These are phyloP conservation scores for Gymnosoma rotundatum DNA, from an alignment of 2,888 invertebrate genomes.

Conservation along the genomic window DNA sequence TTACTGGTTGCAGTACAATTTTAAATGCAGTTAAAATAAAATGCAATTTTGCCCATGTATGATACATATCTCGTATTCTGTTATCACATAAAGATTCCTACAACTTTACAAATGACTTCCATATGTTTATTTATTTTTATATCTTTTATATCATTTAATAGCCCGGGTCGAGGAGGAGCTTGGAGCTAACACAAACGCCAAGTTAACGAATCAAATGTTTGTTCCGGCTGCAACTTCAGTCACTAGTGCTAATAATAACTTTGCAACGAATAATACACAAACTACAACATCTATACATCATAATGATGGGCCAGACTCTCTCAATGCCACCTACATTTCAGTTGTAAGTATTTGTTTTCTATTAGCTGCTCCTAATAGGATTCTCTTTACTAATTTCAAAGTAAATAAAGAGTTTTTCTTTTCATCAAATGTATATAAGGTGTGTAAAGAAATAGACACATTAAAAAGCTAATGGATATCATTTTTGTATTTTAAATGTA, in stretches of 20 bases:
- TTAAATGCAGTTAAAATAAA: no score
- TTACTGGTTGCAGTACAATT: no score
- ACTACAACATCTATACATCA: conserved; percentile 71
- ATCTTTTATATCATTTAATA: conserved; percentile 74
- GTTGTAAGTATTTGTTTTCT: conserved; percentile 85
- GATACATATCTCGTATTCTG: no score
- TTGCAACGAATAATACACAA: conserved; percentile 69
- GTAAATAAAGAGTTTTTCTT: not conserved
- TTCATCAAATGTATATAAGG: conserved; percentile 22
- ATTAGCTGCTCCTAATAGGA: conserved; percentile 31
- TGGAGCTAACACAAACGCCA: conserved; percentile 81
- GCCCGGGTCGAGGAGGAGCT: conserved; percentile 88
- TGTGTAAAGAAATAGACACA: conserved; percentile 20
- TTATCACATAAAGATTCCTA: no score
- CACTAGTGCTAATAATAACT: conserved; percentile 74
- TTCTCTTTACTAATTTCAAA: conserved; percentile 26
- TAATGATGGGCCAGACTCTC: conserved; percentile 82
- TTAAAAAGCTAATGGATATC: conserved; percentile 44
- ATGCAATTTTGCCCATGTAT: no score
- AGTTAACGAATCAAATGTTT: conserved; percentile 85
- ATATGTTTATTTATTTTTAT: not conserved
- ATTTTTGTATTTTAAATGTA: conserved; percentile 31
- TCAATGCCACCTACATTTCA: conserved; percentile 88
- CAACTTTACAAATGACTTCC: not conserved
- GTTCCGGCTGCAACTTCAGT: conserved; percentile 83